Evolutionary conservation across 1,140 invertebrate species (phyloP).

Genomic region (Oryzaephilus surinamensis): DNA sequence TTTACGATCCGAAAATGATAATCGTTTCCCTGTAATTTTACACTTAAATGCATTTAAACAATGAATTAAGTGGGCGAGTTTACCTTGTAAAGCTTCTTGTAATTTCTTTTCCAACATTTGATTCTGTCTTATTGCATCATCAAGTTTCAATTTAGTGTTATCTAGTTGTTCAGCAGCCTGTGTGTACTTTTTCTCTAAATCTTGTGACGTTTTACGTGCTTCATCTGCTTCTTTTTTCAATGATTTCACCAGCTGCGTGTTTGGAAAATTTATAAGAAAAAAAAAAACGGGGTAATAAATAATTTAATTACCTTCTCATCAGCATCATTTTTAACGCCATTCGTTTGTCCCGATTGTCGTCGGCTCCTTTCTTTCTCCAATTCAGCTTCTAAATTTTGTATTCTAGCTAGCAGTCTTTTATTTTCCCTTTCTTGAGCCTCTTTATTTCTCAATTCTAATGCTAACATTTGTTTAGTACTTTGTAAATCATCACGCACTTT

Average conservation of each 20-base stretch:
- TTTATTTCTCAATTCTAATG: conserved; percentile 74
- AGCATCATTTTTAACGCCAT: conserved; percentile 6
- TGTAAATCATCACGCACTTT: conserved; percentile 83
- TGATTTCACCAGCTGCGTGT: conserved; percentile 41
- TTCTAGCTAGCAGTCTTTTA: conserved; percentile 64
- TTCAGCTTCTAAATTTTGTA: conserved; percentile 68
- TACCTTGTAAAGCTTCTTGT: conserved; percentile 47
- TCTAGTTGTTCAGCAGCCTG: conserved; percentile 64
- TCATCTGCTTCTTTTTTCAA: conserved; percentile 66
- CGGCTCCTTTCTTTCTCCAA: conserved; percentile 52
- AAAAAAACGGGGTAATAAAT: not conserved
- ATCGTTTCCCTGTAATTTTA: conserved; percentile 23
- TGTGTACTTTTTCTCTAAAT: conserved; percentile 68
- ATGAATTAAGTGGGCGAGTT: conserved; percentile 13
- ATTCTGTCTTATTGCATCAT: conserved; percentile 67
- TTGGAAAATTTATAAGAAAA: not conserved
- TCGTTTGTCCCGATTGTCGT: conserved; percentile 13
- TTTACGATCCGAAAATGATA: conserved; percentile 21
- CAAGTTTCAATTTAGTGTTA: conserved; percentile 60
- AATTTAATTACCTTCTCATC: conserved; percentile 30
- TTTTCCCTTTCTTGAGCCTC: conserved; percentile 78
- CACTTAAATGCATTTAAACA: not conserved
- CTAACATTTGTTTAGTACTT: conserved; percentile 82
- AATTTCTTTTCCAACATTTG: conserved; percentile 60
- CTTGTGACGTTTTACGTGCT: conserved; percentile 64